These are phyloP conservation scores for Suillia variegata DNA, from an alignment of 2,888 invertebrate species.

Conservation along the genomic window DNA sequence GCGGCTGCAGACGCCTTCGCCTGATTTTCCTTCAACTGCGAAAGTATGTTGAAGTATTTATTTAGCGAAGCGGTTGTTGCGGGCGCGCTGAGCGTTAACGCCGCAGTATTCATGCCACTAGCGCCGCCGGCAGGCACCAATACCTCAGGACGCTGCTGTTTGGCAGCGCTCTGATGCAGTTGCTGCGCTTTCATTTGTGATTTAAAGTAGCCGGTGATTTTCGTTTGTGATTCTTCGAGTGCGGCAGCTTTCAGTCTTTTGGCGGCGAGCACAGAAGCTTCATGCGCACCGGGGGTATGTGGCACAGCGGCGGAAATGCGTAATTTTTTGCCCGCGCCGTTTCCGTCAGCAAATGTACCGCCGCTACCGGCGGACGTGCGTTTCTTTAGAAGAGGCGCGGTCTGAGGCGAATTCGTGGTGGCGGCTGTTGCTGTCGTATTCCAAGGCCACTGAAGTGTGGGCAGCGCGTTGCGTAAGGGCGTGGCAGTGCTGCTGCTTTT, in stretches of 20 bases:
- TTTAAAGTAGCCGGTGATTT: conserved; percentile 81
- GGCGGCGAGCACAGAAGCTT: conserved; percentile 21
- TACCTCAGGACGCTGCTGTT: conserved; percentile 23
- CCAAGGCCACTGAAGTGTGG: conserved; percentile 58
- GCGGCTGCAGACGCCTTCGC: conserved; percentile 10
- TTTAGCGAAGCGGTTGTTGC: conserved; percentile 54
- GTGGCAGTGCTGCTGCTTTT: conserved; percentile 34
- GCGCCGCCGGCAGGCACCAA: conserved; percentile 28
- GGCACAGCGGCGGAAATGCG: conserved; percentile 35
- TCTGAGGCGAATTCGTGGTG: conserved; percentile 23
- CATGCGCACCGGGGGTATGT: conserved; percentile 21
- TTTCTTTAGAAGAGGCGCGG: conserved; percentile 36
- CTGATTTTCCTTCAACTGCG: conserved; percentile 49
- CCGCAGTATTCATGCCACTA: conserved; percentile 33
- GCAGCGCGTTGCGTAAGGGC: conserved; percentile 38
- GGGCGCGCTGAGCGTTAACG: conserved; percentile 51
- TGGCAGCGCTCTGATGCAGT: conserved; percentile 61
- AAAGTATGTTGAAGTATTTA: conserved; percentile 58
- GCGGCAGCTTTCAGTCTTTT: conserved; percentile 60
- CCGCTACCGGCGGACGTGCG: conserved; percentile 32
- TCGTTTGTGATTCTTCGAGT: conserved; percentile 68
- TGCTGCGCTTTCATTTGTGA: conserved; percentile 79
- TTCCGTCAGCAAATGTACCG: no score
- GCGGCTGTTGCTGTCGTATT: conserved; percentile 44
- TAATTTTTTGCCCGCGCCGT: conserved; percentile 49